Evolutionary conservation across 1,140 invertebrate species (phyloP).

Genomic region (Procambarus virginalis): DNA sequence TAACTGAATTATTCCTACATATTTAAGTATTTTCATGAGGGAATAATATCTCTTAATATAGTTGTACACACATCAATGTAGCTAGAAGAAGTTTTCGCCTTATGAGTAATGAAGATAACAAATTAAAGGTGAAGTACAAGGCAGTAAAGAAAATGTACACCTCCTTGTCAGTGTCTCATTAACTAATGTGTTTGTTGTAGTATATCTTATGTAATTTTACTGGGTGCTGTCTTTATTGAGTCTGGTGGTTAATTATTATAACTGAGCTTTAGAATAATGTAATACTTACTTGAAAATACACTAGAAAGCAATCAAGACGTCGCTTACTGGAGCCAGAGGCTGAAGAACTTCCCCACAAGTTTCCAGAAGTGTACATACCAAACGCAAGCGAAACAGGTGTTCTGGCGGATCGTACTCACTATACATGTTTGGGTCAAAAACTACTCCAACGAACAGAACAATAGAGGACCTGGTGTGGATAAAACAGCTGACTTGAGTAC

Average conservation of each 20-base stretch:
- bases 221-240: too few species aligned
- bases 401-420: slow-evolving; percentile 91
- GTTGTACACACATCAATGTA: too few species aligned
- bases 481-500: neutral
- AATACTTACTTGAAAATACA: slow-evolving; percentile 86
- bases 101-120: too few species aligned
- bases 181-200: too few species aligned
- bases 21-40: too few species aligned
- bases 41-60: too few species aligned
- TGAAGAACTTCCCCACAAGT: slow-evolving; percentile 95
- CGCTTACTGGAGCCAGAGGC: slow-evolving; percentile 90
- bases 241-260: neutral
- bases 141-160: too few species aligned
- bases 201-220: too few species aligned
- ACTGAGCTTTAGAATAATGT: neutral
- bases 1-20: too few species aligned
- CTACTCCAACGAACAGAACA: slow-evolving; percentile 93
- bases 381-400: slow-evolving; percentile 89
- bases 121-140: too few species aligned
- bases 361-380: slow-evolving; percentile 91
- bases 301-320: slow-evolving; percentile 94
- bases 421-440: slow-evolving; percentile 79
- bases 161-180: too few species aligned
- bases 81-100: too few species aligned
- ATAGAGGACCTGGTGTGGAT: slow-evolving; percentile 79